Evolutionary conservation across 2,888 invertebrate species (phyloP).

Genomic region (Troglohyphantes excavatus): DNA sequence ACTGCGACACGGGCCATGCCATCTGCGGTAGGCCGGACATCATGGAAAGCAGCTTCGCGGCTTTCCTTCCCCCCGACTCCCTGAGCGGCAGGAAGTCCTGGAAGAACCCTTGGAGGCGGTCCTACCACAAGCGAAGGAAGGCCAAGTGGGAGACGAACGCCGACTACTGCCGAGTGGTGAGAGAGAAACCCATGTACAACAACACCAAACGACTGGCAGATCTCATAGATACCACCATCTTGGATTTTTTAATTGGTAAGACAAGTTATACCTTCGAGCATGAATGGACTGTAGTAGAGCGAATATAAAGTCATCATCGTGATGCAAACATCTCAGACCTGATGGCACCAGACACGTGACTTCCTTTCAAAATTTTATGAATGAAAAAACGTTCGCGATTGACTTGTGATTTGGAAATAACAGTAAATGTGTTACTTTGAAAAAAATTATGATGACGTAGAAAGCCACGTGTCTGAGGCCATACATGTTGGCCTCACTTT

Average conservation of each 20-base stretch:
- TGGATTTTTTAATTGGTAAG: constrained; percentile 95
- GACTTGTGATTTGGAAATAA: too few species aligned
- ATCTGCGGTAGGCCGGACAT: constrained; percentile 97
- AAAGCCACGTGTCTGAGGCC: too few species aligned
- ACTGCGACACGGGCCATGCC: constrained; percentile 87
- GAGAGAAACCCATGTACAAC: constrained; percentile 93
- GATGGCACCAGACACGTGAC: too few species aligned
- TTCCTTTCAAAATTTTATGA: too few species aligned
- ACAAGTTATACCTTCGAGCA: not conserved
- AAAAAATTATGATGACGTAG: too few species aligned
- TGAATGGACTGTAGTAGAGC: too few species aligned
- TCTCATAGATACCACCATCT: constrained; percentile 97
- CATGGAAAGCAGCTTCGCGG: constrained; percentile 97
- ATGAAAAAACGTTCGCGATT: too few species aligned
- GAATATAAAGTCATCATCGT: too few species aligned
- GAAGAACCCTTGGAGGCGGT: constrained; percentile 85
- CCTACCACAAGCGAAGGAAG: constrained; percentile 97
- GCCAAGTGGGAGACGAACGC: constrained; percentile 98
- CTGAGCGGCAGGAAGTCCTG: constrained; percentile 91
- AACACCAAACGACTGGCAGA: constrained; percentile 94
- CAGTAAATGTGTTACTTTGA: too few species aligned
- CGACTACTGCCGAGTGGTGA: constrained; percentile 94
- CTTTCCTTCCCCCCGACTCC: constrained; percentile 92
- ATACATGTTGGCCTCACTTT: too few species aligned
- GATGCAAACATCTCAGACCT: too few species aligned